phyloP scores from a whole-genome alignment of 2,113 vertebrate species.

The Oreochromis niloticus region DNA sequence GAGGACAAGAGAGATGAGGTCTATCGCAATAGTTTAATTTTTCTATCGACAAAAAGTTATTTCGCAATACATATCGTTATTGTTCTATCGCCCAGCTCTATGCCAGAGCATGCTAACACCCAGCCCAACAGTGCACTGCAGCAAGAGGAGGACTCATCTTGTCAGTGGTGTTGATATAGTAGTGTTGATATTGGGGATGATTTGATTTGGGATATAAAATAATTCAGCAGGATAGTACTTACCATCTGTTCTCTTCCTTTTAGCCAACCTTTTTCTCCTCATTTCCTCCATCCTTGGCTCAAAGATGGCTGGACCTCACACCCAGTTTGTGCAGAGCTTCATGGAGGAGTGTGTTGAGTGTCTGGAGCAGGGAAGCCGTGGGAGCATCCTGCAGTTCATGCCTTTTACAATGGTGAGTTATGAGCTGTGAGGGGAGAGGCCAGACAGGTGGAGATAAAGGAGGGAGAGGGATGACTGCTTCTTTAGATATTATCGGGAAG shows the following conservation, averaged over 20 bases:
- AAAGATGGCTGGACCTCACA: conserved; percentile 89
- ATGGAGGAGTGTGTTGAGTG: conserved; percentile 96
- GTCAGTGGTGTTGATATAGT: neutral
- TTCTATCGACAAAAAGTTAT: no score
- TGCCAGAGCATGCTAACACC: neutral
- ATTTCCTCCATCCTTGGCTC: conserved; percentile 91
- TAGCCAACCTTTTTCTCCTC: conserved; percentile 96
- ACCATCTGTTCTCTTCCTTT: neutral
- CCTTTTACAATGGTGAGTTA: conserved; percentile 93
- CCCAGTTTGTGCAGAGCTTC: conserved; percentile 98
- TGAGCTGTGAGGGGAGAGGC: neutral
- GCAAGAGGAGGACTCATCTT: neutral
- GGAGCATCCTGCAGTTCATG: conserved; percentile 97
- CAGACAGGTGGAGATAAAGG: neutral
- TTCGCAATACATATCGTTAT: no score
- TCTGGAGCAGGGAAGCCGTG: conserved; percentile 87
- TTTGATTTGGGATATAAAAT: neutral
- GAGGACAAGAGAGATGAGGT: no score
- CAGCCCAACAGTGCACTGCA: neutral
- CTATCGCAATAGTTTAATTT: no score
- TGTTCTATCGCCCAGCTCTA: no score
- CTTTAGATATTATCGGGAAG: neutral
- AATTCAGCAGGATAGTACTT: neutral
- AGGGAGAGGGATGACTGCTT: neutral
- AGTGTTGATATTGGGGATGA: neutral